A percentile compares a stretch with the other conserved stretches of the same genome.
Evolutionary conservation across 1,140 invertebrate species (phyloP).

Genomic region (Caerostris darwini): DNA sequence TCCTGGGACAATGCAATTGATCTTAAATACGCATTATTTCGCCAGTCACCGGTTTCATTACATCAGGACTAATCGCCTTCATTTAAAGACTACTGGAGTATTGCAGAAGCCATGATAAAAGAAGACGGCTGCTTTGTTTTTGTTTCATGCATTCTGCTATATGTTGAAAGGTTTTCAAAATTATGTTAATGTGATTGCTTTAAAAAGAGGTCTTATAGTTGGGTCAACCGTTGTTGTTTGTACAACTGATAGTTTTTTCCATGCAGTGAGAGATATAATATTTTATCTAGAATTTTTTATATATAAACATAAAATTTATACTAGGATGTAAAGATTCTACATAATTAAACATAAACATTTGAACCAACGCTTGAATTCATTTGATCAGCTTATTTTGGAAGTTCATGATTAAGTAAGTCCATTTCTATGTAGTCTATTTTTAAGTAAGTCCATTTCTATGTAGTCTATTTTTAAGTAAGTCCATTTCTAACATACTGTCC

Average conservation of each 20-base stretch:
- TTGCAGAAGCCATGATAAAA: background rate
- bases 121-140: background rate
- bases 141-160: background rate
- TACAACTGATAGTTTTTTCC: background rate
- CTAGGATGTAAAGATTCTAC: no score
- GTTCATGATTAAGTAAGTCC: no score
- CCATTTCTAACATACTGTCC: no score
- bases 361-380: no score
- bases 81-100: background rate
- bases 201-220: background rate
- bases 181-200: background rate
- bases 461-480: no score
- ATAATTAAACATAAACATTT: no score
- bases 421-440: no score
- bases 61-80: background rate
- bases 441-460: no score
- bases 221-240: background rate
- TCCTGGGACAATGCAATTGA: background rate
- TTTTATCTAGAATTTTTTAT: no score
- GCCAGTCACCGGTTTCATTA: conserved; percentile 3
- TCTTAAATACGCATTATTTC: conserved; percentile 27
- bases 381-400: no score
- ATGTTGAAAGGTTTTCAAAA: background rate
- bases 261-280: no score
- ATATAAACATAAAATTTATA: no score